These are phyloP conservation scores for Carassius carassius DNA, from an alignment of 2,113 vertebrate genomes.

Conservation along the genomic window DNA sequence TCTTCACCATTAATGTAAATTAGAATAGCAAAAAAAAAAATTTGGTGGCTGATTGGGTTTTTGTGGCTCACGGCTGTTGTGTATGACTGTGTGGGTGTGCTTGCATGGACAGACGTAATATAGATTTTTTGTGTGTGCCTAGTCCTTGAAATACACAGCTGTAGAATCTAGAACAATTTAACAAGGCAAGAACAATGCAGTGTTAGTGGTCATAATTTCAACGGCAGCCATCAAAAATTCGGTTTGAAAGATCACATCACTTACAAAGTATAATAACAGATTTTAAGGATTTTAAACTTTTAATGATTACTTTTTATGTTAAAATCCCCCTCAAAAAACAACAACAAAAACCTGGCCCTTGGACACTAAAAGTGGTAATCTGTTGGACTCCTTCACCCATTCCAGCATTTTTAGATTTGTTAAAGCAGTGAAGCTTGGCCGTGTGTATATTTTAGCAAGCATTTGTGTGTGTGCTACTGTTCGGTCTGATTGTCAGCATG, in stretches of 20 bases:
- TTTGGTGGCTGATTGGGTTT: neutral
- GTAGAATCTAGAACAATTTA: neutral
- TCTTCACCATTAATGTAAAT: neutral
- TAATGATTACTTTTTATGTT: neutral
- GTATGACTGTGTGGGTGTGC: neutral
- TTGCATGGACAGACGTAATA: neutral
- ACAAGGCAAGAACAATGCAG: neutral
- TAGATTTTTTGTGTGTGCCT: neutral
- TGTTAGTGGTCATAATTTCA: neutral
- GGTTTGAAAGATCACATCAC: neutral
- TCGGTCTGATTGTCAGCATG: slow-evolving; percentile 48
- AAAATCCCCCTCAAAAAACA: too few relatives aligned
- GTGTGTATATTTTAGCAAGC: neutral
- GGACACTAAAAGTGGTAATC: neutral
- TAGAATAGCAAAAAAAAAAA: too few relatives aligned
- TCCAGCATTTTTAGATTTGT: neutral
- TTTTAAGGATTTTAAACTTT: neutral
- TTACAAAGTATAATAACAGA: neutral
- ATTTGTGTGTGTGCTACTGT: neutral
- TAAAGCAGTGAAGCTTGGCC: neutral
- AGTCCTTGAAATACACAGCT: neutral
- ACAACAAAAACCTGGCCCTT: too few relatives aligned
- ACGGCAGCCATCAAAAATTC: neutral
- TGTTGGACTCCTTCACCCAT: neutral
- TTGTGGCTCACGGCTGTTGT: neutral